Percentiles rank a stretch among this genome's conserved stretches.
phyloP scores from a whole-genome alignment of 2,888 invertebrate species.

The Lasioglossum oenotherae region DNA sequence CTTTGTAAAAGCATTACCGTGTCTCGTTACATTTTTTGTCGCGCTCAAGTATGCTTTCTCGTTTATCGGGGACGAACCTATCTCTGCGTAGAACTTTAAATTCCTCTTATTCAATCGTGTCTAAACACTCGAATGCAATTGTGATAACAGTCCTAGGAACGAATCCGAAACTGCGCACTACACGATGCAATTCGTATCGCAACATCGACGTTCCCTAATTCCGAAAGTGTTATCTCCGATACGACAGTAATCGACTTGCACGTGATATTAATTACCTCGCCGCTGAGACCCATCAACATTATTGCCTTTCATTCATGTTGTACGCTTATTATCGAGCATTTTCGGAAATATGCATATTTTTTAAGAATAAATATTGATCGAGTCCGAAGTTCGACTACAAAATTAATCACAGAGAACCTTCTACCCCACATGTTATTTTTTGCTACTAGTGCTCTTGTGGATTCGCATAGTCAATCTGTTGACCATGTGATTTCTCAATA shows the following conservation, averaged over 20 bases:
- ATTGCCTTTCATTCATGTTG: no score
- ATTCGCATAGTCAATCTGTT: no score
- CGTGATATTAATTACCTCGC: not conserved
- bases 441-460: no score
- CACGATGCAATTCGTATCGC: not conserved
- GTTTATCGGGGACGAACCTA: not conserved
- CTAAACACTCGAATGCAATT: not conserved
- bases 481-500: no score
- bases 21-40: not conserved
- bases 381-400: no score
- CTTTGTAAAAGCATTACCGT: no score
- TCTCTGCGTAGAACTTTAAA: not conserved
- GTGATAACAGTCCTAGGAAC: not conserved
- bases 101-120: not conserved
- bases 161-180: not conserved
- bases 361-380: no score
- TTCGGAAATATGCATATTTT: no score
- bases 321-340: no score
- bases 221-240: slow-evolving; percentile 17
- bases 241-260: slow-evolving; percentile 17
- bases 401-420: no score
- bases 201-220: not conserved
- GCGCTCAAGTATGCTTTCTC: no score
- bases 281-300: not conserved
- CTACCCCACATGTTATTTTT: no score